These are phyloP conservation scores for Panopea generosa DNA, from an alignment of 2,888 invertebrate genomes.

Conservation along the genomic window DNA sequence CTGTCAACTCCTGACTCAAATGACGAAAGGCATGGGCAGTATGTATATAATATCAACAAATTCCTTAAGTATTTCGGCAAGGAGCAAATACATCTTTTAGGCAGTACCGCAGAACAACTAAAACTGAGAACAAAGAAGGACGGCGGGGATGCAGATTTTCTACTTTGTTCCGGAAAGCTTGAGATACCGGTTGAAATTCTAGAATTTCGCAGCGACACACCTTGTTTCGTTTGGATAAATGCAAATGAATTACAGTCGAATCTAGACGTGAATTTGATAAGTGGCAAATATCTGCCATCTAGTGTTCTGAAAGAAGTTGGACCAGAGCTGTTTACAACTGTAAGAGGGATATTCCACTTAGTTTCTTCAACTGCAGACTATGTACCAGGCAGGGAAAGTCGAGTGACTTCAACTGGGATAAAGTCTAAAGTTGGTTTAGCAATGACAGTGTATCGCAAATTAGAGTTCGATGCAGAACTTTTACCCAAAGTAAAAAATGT, in stretches of 20 bases:
- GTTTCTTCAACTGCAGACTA: conserved; percentile 22
- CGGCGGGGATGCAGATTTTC: conserved; percentile 62
- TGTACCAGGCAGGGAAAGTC: conserved; percentile 38
- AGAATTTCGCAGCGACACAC: conserved; percentile 43
- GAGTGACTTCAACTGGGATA: conserved; percentile 31
- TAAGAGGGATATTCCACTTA: conserved; percentile 40
- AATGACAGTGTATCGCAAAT: conserved; percentile 31
- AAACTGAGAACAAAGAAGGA: conserved; percentile 51
- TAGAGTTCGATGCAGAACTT: conserved; percentile 20
- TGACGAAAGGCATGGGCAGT: conserved; percentile 33
- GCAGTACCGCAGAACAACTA: conserved; percentile 57
- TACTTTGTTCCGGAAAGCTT: conserved; percentile 51
- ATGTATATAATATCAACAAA: conserved; percentile 37
- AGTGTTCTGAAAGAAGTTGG: conserved; percentile 31
- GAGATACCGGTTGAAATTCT: conserved; percentile 50
- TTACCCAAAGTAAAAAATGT: not conserved
- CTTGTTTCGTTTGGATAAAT: conserved; percentile 57
- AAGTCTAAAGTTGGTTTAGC: conserved; percentile 47
- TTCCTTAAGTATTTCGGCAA: conserved; percentile 44
- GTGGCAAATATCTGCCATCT: conserved; percentile 34
- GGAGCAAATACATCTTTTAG: conserved; percentile 42
- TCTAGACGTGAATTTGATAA: conserved; percentile 14
- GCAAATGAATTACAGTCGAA: conserved; percentile 17
- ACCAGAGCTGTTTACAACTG: conserved; percentile 46
- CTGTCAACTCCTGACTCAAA: conserved; percentile 39